These are phyloP conservation scores for Agonum fuliginosum DNA, from an alignment of 2,888 invertebrate species.

Conservation along the genomic window DNA sequence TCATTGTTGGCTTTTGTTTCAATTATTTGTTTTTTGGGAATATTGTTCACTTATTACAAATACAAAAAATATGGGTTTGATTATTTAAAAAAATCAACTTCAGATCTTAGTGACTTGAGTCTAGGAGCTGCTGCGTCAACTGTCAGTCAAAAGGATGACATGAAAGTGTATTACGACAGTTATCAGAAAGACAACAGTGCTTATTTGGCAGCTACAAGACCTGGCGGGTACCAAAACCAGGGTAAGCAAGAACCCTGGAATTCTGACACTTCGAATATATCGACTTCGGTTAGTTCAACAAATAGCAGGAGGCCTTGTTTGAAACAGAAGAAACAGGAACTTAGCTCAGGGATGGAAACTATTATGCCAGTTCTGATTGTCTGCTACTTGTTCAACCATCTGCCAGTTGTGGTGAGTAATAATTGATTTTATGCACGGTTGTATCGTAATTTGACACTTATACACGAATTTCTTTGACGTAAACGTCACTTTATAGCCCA, in stretches of 20 bases:
- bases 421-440: no score
- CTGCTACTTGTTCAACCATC: conserved; percentile 77
- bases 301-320: conserved; percentile 74
- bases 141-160: conserved; percentile 64
- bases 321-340: conserved; percentile 69
- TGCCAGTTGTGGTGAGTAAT: conserved; percentile 77
- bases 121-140: conserved; percentile 64
- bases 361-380: conserved; percentile 75
- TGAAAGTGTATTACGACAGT: conserved; percentile 69
- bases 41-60: conserved; percentile 68
- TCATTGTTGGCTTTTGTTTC: conserved; percentile 73
- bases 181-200: conserved; percentile 65
- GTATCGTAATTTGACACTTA: no score
- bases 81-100: conserved; percentile 71
- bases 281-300: conserved; percentile 75
- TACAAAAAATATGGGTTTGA: conserved; percentile 68
- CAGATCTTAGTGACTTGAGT: conserved; percentile 71
- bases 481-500: no score
- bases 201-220: conserved; percentile 64
- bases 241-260: conserved; percentile 67
- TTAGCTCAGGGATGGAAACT: conserved; percentile 72
- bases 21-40: conserved; percentile 71
- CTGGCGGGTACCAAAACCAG: conserved; percentile 50
- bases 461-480: no score
- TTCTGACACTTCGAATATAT: conserved; percentile 73